These are phyloP conservation scores for Melanotaenia parkinsoni DNA, from an alignment of 2,797 vertebrate genomes.

Conservation along the genomic window DNA sequence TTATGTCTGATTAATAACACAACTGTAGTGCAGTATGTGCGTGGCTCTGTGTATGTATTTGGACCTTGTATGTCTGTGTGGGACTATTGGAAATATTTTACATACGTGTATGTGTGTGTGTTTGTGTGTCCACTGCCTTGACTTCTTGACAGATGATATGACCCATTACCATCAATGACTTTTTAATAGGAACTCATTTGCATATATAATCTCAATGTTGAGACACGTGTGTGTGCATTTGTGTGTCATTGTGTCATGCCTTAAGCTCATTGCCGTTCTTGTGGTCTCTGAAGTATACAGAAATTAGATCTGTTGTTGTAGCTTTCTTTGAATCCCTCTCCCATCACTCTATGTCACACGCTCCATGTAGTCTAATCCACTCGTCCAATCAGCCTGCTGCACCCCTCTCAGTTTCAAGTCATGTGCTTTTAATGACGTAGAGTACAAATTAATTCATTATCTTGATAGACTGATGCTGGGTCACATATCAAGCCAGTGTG, in stretches of 20 bases:
- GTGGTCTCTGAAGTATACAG: constrained; percentile 61
- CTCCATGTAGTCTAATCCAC: constrained; percentile 50
- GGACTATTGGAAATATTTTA: constrained; percentile 4
- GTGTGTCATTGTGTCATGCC: constrained; percentile 15
- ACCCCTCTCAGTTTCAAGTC: constrained; percentile 45
- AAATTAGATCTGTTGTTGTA: constrained; percentile 60
- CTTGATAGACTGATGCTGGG: constrained; percentile 51
- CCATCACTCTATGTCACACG: constrained; percentile 19
- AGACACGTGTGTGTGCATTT: not conserved
- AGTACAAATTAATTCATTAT: constrained; percentile 64
- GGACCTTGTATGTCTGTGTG: not conserved
- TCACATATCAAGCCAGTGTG: constrained; percentile 42
- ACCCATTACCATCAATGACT: constrained; percentile 75
- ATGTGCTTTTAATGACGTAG: constrained; percentile 61
- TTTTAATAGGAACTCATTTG: constrained; percentile 75
- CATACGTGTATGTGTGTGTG: not conserved
- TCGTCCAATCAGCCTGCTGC: constrained; percentile 40
- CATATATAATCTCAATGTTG: constrained; percentile 64
- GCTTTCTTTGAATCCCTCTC: constrained; percentile 30
- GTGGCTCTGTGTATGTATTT: constrained; percentile 10
- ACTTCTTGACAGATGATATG: constrained; percentile 72
- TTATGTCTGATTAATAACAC: constrained; percentile 72
- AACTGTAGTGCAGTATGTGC: constrained; percentile 26
- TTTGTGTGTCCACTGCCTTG: constrained; percentile 36
- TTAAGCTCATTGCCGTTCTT: constrained; percentile 35